These are phyloP conservation scores for Limonius californicus DNA, from an alignment of 1,140 invertebrate genomes.

Conservation along the genomic window DNA sequence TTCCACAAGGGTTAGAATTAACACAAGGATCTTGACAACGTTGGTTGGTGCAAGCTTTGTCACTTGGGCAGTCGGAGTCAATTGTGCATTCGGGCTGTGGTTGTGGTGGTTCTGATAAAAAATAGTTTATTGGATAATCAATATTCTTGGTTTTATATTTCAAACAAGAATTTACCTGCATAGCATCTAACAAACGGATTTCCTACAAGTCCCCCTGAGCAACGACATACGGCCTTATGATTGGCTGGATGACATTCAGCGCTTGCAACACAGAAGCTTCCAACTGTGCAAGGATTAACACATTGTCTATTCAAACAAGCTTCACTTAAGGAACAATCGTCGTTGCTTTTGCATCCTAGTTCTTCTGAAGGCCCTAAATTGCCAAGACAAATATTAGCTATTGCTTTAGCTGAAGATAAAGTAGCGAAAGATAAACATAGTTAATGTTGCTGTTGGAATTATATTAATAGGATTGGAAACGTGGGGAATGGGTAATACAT, in stretches of 20 bases:
- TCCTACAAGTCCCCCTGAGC: constrained; percentile 69
- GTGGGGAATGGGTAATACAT: neutral
- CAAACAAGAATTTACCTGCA: constrained; percentile 32
- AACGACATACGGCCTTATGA: constrained; percentile 74
- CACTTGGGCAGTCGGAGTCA: constrained; percentile 68
- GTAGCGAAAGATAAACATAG: constrained; percentile 5
- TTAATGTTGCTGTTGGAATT: constrained; percentile 27
- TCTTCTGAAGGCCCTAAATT: constrained; percentile 43
- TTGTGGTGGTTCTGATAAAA: constrained; percentile 41
- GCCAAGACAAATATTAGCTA: neutral
- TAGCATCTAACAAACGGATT: constrained; percentile 76
- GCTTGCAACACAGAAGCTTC: constrained; percentile 72
- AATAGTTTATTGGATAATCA: neutral
- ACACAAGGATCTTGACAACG: constrained; percentile 76
- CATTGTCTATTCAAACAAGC: constrained; percentile 71
- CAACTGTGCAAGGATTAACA: constrained; percentile 69
- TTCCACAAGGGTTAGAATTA: constrained; percentile 72
- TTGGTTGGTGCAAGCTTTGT: constrained; percentile 73
- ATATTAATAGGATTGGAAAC: neutral
- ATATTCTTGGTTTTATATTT: too few relatives aligned
- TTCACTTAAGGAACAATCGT: constrained; percentile 68
- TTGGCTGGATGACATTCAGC: constrained; percentile 73
- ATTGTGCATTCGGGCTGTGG: constrained; percentile 62
- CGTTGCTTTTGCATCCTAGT: constrained; percentile 64
- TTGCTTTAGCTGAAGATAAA: too few relatives aligned